A percentile compares a stretch with the other conserved stretches of the same genome.
Conservation (phyloP, 2,888 invertebrate species). For the Lasioglossum villosulum region DNA sequence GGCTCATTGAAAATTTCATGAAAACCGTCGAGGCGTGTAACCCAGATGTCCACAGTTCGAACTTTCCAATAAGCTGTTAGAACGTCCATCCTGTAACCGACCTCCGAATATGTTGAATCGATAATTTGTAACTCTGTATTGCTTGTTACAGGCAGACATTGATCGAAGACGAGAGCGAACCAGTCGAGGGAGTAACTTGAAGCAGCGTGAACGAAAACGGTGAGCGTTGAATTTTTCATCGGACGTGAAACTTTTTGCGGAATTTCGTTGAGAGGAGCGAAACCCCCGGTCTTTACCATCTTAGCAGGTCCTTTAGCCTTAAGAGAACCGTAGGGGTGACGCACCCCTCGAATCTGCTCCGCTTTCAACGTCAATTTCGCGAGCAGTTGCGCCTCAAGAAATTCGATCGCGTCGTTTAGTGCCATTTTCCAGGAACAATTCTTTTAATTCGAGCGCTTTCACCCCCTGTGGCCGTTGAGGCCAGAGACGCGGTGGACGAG, state of each 20-base stretch:
- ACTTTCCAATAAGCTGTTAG: neutral
- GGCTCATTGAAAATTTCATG: neutral
- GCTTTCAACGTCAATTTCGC: neutral
- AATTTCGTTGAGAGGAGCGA: slow-evolving; percentile 1
- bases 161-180: neutral
- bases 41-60: neutral
- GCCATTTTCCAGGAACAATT: neutral
- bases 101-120: neutral
- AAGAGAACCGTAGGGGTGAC: neutral
- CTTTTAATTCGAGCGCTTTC: slow-evolving; percentile 14
- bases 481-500: neutral
- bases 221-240: slow-evolving; percentile 32
- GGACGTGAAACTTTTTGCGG: neutral
- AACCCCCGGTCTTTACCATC: neutral
- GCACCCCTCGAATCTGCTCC: neutral
- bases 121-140: neutral
- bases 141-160: neutral
- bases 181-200: neutral
- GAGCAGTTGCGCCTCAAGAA: neutral
- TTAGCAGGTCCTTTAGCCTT: slow-evolving; percentile 1
- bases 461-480: neutral
- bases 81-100: neutral
- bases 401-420: slow-evolving; percentile 2
- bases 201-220: slow-evolving; percentile 15
- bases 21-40: neutral